These are phyloP conservation scores for Erythrocercus mccallii DNA, from an alignment of 2,113 vertebrate species.

Conservation along the genomic window DNA sequence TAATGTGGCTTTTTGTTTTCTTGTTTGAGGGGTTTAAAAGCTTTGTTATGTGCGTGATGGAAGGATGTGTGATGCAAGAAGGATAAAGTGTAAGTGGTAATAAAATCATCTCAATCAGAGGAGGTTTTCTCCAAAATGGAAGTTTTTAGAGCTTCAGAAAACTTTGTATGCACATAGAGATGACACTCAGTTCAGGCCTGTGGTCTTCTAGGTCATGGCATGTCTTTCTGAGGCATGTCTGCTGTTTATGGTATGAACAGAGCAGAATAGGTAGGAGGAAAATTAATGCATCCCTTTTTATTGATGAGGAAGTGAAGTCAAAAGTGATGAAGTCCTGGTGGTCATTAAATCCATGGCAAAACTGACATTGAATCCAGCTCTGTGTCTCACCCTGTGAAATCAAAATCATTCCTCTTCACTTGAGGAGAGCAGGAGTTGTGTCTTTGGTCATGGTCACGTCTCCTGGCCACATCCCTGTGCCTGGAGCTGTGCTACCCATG, in stretches of 20 bases:
- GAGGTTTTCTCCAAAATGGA: background rate
- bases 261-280: background rate
- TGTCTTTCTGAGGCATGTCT: background rate
- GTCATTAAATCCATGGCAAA: background rate
- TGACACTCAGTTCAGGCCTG: background rate
- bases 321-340: background rate
- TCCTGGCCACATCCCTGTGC: background rate
- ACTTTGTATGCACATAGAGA: background rate
- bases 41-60: background rate
- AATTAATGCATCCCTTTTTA: background rate
- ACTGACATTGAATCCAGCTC: background rate
- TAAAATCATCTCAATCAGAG: background rate
- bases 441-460: background rate
- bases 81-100: background rate
- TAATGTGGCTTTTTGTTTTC: background rate
- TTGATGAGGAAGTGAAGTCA: background rate
- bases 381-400: rapidly evolving
- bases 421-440: background rate
- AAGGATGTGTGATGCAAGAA: background rate
- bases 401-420: background rate
- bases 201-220: background rate
- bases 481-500: background rate
- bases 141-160: background rate
- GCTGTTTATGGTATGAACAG: background rate
- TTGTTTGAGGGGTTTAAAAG: background rate